Percentiles rank a stretch among this genome's conserved stretches.
Conservation (phyloP, 1,140 invertebrate genomes). For the Teleopsis dalmanni region DNA sequence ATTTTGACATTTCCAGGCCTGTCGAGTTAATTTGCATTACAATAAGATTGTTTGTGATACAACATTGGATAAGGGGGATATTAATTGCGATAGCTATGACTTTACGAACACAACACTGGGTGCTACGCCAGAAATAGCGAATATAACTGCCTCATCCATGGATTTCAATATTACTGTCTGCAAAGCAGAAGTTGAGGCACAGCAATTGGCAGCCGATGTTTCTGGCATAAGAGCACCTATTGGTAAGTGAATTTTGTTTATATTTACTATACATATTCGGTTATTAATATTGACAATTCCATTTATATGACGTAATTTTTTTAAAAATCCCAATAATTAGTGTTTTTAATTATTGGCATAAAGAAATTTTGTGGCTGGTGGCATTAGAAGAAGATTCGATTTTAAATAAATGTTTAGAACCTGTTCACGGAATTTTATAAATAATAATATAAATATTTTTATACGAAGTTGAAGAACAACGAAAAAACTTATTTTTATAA, state of each 20-base stretch:
- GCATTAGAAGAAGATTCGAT: too few species aligned
- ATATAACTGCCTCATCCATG: conserved; percentile 14
- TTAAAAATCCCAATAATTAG: too few species aligned
- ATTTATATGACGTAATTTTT: too few species aligned
- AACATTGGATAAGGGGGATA: conserved; percentile 44
- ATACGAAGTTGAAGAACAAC: too few species aligned
- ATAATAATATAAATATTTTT: too few species aligned
- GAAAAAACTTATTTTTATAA: too few species aligned
- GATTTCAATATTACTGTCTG: conserved; percentile 37
- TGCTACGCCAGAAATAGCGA: conserved; percentile 13
- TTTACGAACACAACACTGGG: conserved; percentile 40
- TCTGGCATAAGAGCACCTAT: conserved; percentile 45
- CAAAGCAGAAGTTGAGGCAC: conserved; percentile 47
- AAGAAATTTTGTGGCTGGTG: too few species aligned
- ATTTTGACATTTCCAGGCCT: conserved; percentile 44
- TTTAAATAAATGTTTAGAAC: too few species aligned
- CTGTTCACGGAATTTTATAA: too few species aligned
- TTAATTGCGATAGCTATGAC: conserved; percentile 32
- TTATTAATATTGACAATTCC: background rate
- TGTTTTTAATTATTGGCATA: too few species aligned
- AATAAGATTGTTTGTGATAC: conserved; percentile 52
- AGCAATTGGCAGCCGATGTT: conserved; percentile 52
- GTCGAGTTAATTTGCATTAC: conserved; percentile 54
- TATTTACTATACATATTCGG: background rate
- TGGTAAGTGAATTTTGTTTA: conserved; percentile 18